phyloP scores from a whole-genome alignment of 2,888 invertebrate species.

The Emmelina monodactyla region DNA sequence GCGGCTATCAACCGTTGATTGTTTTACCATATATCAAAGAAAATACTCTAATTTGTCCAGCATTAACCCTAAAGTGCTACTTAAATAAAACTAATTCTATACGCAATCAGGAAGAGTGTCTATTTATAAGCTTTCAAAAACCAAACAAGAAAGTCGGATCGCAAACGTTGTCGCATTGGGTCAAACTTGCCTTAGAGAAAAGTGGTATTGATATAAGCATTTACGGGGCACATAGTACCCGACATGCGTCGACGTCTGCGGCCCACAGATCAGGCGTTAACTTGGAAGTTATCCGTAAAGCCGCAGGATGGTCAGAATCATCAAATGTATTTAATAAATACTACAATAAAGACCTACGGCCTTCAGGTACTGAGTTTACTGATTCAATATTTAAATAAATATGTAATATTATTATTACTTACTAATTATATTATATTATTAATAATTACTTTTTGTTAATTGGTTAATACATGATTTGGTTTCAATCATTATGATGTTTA shows the following conservation, averaged over 20 bases:
- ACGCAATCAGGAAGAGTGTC: background rate
- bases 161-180: constrained; percentile 2
- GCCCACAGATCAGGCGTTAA: constrained; percentile 15
- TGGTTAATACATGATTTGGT: no score
- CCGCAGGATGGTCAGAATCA: constrained; percentile 16
- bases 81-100: constrained; percentile 1
- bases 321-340: constrained; percentile 12
- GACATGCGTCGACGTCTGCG: constrained; percentile 19
- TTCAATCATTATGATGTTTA: no score
- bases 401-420: background rate
- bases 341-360: background rate
- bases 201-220: constrained; percentile 13
- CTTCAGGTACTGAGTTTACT: no score
- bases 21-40: constrained; percentile 1
- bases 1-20: background rate
- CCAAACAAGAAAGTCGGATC: constrained; percentile 2
- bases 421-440: background rate
- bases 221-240: constrained; percentile 14
- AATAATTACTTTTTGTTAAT: background rate
- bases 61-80: background rate
- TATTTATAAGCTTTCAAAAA: constrained; percentile 2
- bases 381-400: no score
- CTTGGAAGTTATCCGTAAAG: constrained; percentile 15
- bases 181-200: background rate
- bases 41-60: constrained; percentile 1